Conservation (phyloP, 2,888 invertebrate species). For the Helobdella robusta region DNA sequence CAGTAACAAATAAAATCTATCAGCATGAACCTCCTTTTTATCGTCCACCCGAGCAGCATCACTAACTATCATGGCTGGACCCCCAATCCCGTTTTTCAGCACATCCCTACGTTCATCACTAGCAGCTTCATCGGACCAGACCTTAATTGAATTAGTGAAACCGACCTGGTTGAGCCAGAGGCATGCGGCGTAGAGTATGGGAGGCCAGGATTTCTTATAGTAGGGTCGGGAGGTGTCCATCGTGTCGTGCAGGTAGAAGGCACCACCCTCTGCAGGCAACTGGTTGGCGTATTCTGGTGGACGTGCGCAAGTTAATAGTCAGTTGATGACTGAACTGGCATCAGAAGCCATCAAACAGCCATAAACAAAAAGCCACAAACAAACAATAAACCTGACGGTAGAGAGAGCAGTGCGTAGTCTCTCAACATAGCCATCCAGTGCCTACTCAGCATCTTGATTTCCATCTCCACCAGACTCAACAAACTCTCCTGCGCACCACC, state of each 20-base stretch:
- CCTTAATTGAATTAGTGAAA: constrained; percentile 47
- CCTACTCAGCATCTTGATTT: constrained; percentile 76
- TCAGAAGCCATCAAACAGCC: not conserved
- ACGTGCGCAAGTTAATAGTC: no score
- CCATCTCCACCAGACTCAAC: constrained; percentile 82
- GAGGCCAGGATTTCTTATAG: constrained; percentile 86
- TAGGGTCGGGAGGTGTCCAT: constrained; percentile 83
- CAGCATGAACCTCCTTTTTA: constrained; percentile 49
- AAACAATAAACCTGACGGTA: constrained; percentile 57
- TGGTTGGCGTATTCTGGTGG: constrained; percentile 85
- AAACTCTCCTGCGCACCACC: constrained; percentile 53
- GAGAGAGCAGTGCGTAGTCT: constrained; percentile 83
- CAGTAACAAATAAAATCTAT: constrained; percentile 73
- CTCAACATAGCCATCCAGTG: constrained; percentile 89
- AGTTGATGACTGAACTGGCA: no score
- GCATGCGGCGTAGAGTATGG: constrained; percentile 82
- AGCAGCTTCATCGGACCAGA: constrained; percentile 11
- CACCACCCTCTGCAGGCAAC: constrained; percentile 67
- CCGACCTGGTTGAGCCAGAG: constrained; percentile 69
- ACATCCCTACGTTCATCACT: constrained; percentile 28
- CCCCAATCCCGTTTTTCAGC: constrained; percentile 39
- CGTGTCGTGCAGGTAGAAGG: constrained; percentile 93
- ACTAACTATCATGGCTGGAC: constrained; percentile 45
- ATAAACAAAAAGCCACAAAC: not conserved
- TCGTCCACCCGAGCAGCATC: constrained; percentile 38